Evolutionary conservation across 2,888 invertebrate species (phyloP), one percentile per base, ranked within the genome.

Genomic region (Pecten maximus): DNA sequence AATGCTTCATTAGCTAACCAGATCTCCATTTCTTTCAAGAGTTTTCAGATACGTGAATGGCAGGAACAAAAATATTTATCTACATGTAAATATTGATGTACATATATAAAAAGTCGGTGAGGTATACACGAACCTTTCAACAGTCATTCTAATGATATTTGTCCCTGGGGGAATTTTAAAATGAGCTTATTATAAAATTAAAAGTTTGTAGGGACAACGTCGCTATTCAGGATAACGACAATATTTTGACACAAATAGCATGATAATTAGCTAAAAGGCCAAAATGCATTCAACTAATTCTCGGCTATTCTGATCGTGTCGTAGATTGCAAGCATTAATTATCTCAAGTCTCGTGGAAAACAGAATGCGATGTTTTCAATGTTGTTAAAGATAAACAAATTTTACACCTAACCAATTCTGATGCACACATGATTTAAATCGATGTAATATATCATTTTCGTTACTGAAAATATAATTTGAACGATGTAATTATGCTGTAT

Each of bases 71-170:
- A 74, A 74, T 74, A 74, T 74, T 74, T 74, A 74, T 23, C 74
- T 74, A 74, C 74, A 28, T 74, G 74, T 74, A 74, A 74, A 74
- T 35, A 74, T 74, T 74, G 74, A 74, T 74, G 35, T 74, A 74
- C 74, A 74, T 28, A 10, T 74, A 74, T 74, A 74, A 74, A 74
- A 74, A 15, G 28, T 35, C 23, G 74, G 74, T 74, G 4, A 28
- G 12, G 35, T 35, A 74, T 74, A 44, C 44, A 6, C n/a, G 54
- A 54, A 54, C n/a, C n/a, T n/a, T 12, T 48, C 50, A 15, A 50
- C 50, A 54, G 19, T 23, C 23, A 23, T 19, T n/a, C 23, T 35
- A 35, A 28, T 35, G 10, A 6, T 23, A 74, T 10, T 44, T 74
- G 10, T 35, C 74, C 74, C 74, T 15, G 35, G 74, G 74, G 35